phyloP scores from a whole-genome alignment of 2,888 invertebrate genomes.

The Cremastobaeus sp. region DNA sequence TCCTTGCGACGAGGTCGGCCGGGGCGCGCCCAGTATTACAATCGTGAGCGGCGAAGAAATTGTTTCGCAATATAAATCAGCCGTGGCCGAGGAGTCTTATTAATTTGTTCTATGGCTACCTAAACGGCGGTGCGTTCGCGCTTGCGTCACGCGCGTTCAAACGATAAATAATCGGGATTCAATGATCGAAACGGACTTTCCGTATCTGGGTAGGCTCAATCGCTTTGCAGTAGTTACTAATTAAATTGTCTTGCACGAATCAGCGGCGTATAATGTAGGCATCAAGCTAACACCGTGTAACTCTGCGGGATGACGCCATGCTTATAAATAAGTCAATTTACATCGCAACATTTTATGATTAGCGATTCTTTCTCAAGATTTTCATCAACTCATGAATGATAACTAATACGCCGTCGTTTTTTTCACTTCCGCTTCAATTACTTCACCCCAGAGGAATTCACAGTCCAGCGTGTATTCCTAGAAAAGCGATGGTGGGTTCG shows the following conservation, averaged over 20 bases:
- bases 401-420: slow-evolving; percentile 4
- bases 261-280: too few species aligned
- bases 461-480: slow-evolving; percentile 30
- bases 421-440: slow-evolving; percentile 24
- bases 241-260: too few species aligned
- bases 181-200: slow-evolving; percentile 1
- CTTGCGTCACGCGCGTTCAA: too few species aligned
- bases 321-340: too few species aligned
- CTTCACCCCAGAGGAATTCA: slow-evolving; percentile 26
- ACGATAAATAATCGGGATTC: slow-evolving; percentile 18
- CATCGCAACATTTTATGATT: too few species aligned
- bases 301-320: too few species aligned
- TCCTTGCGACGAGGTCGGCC: slow-evolving; percentile 57
- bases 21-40: slow-evolving; percentile 68
- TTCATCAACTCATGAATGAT: not conserved
- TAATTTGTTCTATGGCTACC: slow-evolving; percentile 36
- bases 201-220: too few species aligned
- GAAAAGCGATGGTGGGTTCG: slow-evolving; percentile 23
- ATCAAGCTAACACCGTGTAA: too few species aligned
- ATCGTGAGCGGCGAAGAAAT: slow-evolving; percentile 65
- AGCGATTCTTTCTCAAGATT: slow-evolving; percentile 2
- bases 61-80: slow-evolving; percentile 65
- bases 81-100: slow-evolving; percentile 42
- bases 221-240: too few species aligned
- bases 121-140: too few species aligned